Evolutionary conservation across 2,797 vertebrate genomes (phyloP).

Genomic region (Natrix natrix): DNA sequence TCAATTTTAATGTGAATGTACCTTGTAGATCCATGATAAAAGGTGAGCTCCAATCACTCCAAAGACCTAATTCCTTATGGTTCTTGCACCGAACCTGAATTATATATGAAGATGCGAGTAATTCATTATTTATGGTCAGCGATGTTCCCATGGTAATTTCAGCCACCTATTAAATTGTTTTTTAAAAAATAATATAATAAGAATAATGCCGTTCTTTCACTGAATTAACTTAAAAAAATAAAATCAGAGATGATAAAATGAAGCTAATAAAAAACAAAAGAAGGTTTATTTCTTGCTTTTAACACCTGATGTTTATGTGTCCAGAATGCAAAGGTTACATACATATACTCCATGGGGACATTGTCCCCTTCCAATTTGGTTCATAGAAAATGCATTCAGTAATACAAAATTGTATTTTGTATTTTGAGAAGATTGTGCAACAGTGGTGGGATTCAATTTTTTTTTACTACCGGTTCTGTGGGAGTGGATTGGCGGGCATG

Average conservation of each 20-base stretch:
- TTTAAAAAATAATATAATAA: conserved; percentile 19
- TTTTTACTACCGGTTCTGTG: too few relatives aligned
- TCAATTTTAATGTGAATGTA: conserved; percentile 54
- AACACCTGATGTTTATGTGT: background rate
- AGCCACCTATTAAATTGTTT: conserved; percentile 65
- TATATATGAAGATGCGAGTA: conserved; percentile 69
- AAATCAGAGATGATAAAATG: background rate
- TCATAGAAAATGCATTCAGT: background rate
- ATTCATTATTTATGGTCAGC: conserved; percentile 66
- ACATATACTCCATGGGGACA: background rate
- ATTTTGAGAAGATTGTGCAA: background rate
- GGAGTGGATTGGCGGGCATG: too few relatives aligned
- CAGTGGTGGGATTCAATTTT: too few relatives aligned
- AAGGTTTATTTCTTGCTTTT: background rate
- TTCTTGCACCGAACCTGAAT: conserved; percentile 78
- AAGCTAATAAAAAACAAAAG: background rate
- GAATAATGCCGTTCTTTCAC: background rate
- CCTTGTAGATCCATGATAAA: conserved; percentile 74
- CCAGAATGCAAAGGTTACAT: background rate
- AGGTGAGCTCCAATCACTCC: conserved; percentile 88
- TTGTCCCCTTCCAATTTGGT: background rate
- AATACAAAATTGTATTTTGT: too few relatives aligned
- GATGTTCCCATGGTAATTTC: conserved; percentile 58
- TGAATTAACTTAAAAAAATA: conserved; percentile 9
- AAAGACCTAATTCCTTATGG: conserved; percentile 65